These are phyloP conservation scores for Zootoca vivipara DNA, from an alignment of 2,113 vertebrate genomes.

Conservation along the genomic window DNA sequence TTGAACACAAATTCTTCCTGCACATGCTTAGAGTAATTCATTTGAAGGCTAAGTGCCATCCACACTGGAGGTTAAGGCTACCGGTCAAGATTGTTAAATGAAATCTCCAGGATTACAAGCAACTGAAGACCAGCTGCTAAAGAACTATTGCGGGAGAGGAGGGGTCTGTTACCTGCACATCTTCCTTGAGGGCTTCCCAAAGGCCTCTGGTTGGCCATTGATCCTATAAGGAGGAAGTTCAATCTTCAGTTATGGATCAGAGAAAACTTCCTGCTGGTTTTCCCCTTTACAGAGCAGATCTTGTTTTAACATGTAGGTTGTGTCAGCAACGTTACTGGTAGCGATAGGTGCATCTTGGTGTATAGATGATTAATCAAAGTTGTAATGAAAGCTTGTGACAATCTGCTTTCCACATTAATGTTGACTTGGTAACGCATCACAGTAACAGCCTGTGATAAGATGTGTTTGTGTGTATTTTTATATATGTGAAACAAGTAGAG, in stretches of 20 bases:
- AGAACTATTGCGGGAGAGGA: too few relatives aligned
- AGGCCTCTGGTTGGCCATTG: too few relatives aligned
- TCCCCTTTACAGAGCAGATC: neutral
- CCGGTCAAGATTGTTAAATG: too few relatives aligned
- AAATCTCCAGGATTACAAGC: too few relatives aligned
- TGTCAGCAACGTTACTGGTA: constrained; percentile 1
- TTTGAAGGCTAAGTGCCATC: too few relatives aligned
- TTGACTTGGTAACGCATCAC: constrained; percentile 38
- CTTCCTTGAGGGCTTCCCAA: too few relatives aligned
- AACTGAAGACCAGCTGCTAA: too few relatives aligned
- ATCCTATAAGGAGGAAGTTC: neutral
- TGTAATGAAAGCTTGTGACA: constrained; percentile 11
- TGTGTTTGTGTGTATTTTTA: neutral
- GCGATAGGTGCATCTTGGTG: constrained; percentile 20
- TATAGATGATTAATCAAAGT: constrained; percentile 29
- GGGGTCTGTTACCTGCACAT: too few relatives aligned
- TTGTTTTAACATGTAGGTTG: constrained; percentile 5
- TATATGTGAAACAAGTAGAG: constrained; percentile 24
- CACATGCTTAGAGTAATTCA: too few relatives aligned
- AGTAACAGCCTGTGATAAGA: constrained; percentile 25
- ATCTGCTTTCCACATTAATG: constrained; percentile 25
- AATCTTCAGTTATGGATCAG: neutral
- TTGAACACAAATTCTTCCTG: too few relatives aligned
- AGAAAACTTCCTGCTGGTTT: neutral
- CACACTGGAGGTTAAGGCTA: too few relatives aligned